Conservation (phyloP, 2,797 vertebrate species). For the Percopsis omiscomaycus region DNA sequence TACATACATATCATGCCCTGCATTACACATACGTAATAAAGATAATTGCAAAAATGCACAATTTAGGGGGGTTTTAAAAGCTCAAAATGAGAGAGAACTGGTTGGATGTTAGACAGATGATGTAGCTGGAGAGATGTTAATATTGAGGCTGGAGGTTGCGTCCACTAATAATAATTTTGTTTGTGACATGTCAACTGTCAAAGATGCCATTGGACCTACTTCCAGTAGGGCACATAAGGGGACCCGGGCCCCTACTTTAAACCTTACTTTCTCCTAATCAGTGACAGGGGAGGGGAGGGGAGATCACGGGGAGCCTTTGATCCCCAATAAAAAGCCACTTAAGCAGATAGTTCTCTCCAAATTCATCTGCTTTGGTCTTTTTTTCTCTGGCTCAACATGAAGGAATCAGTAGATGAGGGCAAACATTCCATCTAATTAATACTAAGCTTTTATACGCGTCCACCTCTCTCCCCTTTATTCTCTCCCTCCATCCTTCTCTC, state of each 20-base stretch:
- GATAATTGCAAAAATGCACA: background rate
- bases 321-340: constrained; percentile 79
- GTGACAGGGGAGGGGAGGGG: constrained; percentile 60
- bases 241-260: constrained; percentile 46
- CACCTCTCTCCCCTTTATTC: constrained; percentile 18
- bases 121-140: constrained; percentile 9
- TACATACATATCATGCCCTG: too few species aligned
- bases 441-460: constrained; percentile 60
- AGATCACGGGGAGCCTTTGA: constrained; percentile 71
- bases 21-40: too few species aligned
- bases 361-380: constrained; percentile 67
- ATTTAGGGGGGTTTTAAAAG: too few species aligned
- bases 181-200: constrained; percentile 45
- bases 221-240: constrained; percentile 56
- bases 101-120: constrained; percentile 5
- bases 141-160: constrained; percentile 34
- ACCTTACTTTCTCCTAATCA: constrained; percentile 70
- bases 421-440: constrained; percentile 75
- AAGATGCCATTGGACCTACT: constrained; percentile 49
- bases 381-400: constrained; percentile 66
- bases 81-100: too few species aligned
- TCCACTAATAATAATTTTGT: too few species aligned
- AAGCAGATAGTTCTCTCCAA: constrained; percentile 72
- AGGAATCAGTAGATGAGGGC: constrained; percentile 69
- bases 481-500: background rate